These are phyloP conservation scores for Python bivittatus DNA, from an alignment of 2,113 vertebrate species.

Conservation along the genomic window DNA sequence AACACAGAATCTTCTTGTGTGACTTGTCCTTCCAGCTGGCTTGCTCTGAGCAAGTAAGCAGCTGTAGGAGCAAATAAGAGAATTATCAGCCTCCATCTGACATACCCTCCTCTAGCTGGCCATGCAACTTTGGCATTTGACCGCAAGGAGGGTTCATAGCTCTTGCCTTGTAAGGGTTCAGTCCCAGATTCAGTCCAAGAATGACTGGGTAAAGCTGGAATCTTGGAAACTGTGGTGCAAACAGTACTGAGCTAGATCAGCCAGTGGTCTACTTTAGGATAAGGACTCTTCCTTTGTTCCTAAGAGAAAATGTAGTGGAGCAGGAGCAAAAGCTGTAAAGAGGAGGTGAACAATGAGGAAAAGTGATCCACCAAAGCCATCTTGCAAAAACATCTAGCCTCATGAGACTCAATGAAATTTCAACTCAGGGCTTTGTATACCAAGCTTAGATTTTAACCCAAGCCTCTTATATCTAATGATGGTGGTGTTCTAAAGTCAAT, in stretches of 20 bases:
- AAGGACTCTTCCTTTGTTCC: background rate
- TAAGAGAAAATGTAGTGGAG: background rate
- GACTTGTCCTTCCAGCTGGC: background rate
- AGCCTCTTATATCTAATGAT: background rate
- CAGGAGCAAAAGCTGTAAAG: background rate
- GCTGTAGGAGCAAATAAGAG: background rate
- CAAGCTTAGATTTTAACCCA: background rate
- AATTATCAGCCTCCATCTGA: background rate
- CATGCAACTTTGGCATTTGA: background rate
- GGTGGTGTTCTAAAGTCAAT: slow-evolving; percentile 1
- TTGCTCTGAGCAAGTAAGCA: background rate
- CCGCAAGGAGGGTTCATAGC: background rate
- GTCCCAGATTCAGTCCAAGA: background rate
- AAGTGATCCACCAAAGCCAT: background rate
- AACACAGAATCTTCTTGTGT: background rate
- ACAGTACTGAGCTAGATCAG: background rate
- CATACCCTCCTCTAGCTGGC: background rate
- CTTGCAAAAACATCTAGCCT: background rate
- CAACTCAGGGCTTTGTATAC: background rate
- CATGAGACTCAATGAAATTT: background rate
- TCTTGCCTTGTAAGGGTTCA: background rate
- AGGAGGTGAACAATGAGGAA: background rate
- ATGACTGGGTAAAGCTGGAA: background rate
- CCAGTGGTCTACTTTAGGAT: background rate
- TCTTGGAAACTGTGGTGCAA: too few species aligned